Conservation (phyloP, 2,888 invertebrate species). For the Auanema freiburgensis region DNA sequence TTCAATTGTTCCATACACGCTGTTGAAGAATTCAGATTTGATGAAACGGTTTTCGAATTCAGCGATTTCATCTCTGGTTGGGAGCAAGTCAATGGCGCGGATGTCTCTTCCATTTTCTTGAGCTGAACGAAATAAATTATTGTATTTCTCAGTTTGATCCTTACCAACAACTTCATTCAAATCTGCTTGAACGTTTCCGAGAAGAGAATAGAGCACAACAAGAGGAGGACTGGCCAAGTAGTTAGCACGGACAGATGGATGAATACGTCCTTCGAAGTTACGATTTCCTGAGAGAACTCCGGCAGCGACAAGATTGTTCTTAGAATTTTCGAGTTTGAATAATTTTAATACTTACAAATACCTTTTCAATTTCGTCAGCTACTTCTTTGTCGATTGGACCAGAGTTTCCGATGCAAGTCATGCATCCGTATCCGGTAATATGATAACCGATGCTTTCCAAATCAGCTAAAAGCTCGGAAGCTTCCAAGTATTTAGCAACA, state of each 20-base stretch:
- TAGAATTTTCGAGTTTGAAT: conserved; percentile 29
- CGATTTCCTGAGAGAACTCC: conserved; percentile 95
- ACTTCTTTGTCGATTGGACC: conserved; percentile 89
- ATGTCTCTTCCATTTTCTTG: conserved; percentile 36
- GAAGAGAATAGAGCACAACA: conserved; percentile 95
- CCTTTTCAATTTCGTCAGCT: conserved; percentile 87
- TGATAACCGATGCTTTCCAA: conserved; percentile 72
- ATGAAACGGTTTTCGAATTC: conserved; percentile 83
- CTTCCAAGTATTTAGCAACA: conserved; percentile 84
- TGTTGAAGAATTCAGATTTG: conserved; percentile 91
- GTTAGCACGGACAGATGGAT: conserved; percentile 90
- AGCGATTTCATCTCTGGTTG: conserved; percentile 80
- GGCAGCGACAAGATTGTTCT: conserved; percentile 90
- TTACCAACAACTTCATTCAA: conserved; percentile 72
- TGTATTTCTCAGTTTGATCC: background rate
- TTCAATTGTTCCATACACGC: conserved; percentile 67
- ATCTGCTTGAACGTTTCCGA: conserved; percentile 91
- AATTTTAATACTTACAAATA: conserved; percentile 62
- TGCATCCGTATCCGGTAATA: conserved; percentile 97
- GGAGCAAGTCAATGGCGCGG: conserved; percentile 93
- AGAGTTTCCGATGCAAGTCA: conserved; percentile 98
- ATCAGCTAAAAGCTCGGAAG: conserved; percentile 87
- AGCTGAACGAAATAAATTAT: conserved; percentile 7
- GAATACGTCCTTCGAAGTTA: conserved; percentile 96
- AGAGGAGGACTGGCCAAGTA: conserved; percentile 94